Evolutionary conservation across 2,888 invertebrate species (phyloP).

Genomic region (Lasioglossum malachurum): DNA sequence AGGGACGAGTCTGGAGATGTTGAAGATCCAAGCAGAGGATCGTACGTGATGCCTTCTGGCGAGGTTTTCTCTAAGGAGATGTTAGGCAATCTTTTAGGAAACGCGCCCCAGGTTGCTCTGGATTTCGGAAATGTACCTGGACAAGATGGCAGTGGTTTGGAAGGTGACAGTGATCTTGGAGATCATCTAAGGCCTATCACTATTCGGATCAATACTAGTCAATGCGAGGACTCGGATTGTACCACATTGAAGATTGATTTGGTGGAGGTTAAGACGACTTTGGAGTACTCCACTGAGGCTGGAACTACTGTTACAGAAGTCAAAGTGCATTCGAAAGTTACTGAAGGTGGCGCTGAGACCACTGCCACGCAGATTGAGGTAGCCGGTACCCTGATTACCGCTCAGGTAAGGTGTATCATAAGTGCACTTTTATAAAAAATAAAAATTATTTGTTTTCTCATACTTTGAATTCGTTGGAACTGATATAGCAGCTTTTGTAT

Average conservation of each 20-base stretch:
- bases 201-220: neutral
- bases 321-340: no score
- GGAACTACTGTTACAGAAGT: no score
- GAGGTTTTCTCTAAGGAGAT: neutral
- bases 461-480: neutral
- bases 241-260: conserved; percentile 7
- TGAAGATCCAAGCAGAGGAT: neutral
- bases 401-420: neutral
- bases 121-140: neutral
- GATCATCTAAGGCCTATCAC: neutral
- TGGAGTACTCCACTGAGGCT: neutral
- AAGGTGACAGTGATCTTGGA: no score
- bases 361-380: neutral
- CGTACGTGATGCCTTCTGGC: neutral
- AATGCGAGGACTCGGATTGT: neutral
- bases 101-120: neutral
- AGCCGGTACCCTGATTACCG: fast-evolving
- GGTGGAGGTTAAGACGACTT: neutral
- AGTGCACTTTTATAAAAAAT: neutral
- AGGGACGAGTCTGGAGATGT: neutral
- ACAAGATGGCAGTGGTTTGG: neutral
- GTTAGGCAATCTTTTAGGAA: neutral
- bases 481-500: neutral
- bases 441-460: neutral
- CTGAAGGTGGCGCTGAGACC: neutral